A percentile compares a stretch with the other conserved stretches of the same genome.
Evolutionary conservation across 2,888 invertebrate genomes (phyloP).

Genomic region (Eilema caniola): DNA sequence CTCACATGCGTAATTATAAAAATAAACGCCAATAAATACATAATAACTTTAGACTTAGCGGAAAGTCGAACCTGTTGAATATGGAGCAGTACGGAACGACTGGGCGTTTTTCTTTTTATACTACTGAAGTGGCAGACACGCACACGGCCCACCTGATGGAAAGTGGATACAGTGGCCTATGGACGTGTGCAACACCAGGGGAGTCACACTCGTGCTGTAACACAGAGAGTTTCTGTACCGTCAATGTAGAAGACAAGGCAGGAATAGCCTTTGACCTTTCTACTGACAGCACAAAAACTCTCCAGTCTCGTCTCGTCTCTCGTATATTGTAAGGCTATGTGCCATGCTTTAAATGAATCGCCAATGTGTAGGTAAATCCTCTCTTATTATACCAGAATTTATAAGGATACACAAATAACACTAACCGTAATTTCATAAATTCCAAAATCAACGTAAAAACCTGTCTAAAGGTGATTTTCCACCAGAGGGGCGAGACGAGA

Average conservation of each 20-base stretch:
- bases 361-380: not conserved
- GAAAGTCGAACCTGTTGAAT: constrained; percentile 30
- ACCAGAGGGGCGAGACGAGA: no score
- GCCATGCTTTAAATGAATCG: constrained; percentile 14
- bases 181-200: no score
- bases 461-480: not conserved
- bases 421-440: constrained; percentile 3
- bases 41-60: constrained; percentile 14
- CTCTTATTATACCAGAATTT: not conserved
- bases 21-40: not conserved
- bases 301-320: no score
- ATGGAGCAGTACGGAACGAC: constrained; percentile 14
- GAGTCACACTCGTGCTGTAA: no score
- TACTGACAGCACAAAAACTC: no score
- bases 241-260: no score
- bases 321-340: constrained; percentile 11
- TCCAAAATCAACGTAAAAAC: not conserved
- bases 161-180: no score
- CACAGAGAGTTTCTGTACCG: no score
- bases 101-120: no score
- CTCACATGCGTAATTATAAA: not conserved
- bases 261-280: no score
- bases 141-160: no score
- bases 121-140: no score
- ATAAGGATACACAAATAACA: not conserved